Evolutionary conservation across 2,113 vertebrate genomes (phyloP).

Genomic region (Mobula hypostoma): DNA sequence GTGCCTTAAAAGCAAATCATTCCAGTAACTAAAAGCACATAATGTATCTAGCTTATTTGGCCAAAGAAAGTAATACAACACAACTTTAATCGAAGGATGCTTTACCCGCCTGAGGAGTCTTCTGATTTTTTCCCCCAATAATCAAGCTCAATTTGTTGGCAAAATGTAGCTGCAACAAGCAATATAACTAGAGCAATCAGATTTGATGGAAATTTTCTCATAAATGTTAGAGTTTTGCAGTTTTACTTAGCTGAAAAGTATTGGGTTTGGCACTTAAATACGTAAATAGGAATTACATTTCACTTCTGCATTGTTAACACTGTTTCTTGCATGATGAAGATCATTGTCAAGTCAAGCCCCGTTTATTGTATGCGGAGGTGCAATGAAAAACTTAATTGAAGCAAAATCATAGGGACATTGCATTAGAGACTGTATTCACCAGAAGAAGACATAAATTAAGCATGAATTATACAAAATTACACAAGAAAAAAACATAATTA

Average conservation of each 20-base stretch:
- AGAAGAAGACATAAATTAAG: too few species aligned
- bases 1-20: constrained; percentile 3
- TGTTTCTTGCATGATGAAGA: not conserved
- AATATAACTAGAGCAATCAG: not conserved
- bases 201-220: not conserved
- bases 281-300: not conserved
- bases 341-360: too few species aligned
- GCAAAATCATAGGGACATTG: too few species aligned
- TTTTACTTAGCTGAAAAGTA: not conserved
- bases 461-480: too few species aligned
- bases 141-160: not conserved
- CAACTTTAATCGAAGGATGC: not conserved
- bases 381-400: too few species aligned
- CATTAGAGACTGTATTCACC: too few species aligned
- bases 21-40: not conserved
- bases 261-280: not conserved
- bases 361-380: too few species aligned
- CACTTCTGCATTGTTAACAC: not conserved
- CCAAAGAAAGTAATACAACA: not conserved
- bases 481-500: too few species aligned
- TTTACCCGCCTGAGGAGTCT: not conserved
- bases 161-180: not conserved
- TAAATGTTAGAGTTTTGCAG: not conserved
- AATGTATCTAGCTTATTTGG: not conserved
- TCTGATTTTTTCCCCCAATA: too few species aligned